Evolutionary conservation across 2,113 vertebrate genomes (phyloP).

Genomic region (Notarius quadriscutis): DNA sequence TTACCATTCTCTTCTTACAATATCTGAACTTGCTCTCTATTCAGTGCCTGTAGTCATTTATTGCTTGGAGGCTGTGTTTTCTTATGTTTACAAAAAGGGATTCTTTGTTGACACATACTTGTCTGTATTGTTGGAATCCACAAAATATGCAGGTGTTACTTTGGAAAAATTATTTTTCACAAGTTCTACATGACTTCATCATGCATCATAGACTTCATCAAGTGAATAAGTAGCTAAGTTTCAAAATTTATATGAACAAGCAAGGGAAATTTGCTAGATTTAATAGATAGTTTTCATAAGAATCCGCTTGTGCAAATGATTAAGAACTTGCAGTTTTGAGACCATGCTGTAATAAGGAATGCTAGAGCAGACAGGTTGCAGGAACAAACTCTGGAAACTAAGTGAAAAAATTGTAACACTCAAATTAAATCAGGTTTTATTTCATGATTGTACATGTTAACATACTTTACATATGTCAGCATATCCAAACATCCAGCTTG

Average conservation of each 20-base stretch:
- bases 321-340: not conserved
- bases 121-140: too few relatives aligned
- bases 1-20: too few relatives aligned
- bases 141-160: too few relatives aligned
- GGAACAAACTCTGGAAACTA: not conserved
- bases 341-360: not conserved
- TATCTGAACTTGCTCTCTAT: too few relatives aligned
- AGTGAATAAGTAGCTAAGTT: not conserved
- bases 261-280: not conserved
- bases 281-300: not conserved
- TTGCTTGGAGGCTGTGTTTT: too few relatives aligned
- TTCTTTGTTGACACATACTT: too few relatives aligned
- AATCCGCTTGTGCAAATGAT: not conserved
- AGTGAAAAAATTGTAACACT: not conserved
- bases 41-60: too few relatives aligned
- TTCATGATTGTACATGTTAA: not conserved
- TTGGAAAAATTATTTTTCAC: too few relatives aligned
- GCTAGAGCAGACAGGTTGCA: not conserved
- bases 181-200: too few relatives aligned
- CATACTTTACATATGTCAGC: not conserved
- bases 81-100: too few relatives aligned
- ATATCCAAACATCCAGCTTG: not conserved
- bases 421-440: not conserved
- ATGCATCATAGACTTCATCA: too few relatives aligned
- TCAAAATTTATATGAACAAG: not conserved